phyloP scores from a whole-genome alignment of 2,113 vertebrate species.

The Capreolus pygargus region DNA sequence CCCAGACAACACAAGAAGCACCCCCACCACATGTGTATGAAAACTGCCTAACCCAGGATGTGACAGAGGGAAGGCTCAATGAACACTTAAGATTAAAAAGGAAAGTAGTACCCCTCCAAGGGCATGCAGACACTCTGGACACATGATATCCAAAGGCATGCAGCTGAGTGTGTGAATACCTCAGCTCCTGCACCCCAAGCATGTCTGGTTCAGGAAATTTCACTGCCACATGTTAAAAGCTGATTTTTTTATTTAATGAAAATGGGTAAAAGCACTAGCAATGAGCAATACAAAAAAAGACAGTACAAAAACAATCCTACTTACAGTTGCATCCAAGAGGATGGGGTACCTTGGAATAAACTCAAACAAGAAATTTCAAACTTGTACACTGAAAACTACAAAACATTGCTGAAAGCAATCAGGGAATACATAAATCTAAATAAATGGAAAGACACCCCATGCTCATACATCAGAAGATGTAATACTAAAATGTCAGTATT shows the following conservation, averaged over 20 bases:
- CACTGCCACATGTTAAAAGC: not conserved
- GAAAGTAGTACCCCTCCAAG: not conserved
- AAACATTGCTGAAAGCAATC: not conserved
- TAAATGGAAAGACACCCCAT: not conserved
- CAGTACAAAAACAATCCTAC: not conserved
- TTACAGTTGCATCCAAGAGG: not conserved
- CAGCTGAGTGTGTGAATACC: not conserved
- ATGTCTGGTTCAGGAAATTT: not conserved
- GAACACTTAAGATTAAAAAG: not conserved
- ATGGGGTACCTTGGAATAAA: not conserved
- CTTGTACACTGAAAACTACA: not conserved
- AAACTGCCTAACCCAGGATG: not conserved
- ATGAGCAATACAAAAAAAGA: not conserved
- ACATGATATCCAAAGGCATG: fast-evolving
- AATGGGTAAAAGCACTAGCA: not conserved
- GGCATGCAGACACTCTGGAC: not conserved
- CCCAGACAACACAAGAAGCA: not conserved
- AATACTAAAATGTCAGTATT: not conserved
- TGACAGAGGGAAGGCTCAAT: not conserved
- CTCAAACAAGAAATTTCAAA: not conserved
- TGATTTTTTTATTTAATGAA: not conserved
- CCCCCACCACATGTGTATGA: not conserved
- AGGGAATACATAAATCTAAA: not conserved
- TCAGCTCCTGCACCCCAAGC: not conserved
- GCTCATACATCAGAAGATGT: not conserved